A percentile compares a stretch with the other conserved stretches of the same genome.
Evolutionary conservation across 2,888 invertebrate genomes (phyloP).

Genomic region (Pyrocoelia pectoralis): DNA sequence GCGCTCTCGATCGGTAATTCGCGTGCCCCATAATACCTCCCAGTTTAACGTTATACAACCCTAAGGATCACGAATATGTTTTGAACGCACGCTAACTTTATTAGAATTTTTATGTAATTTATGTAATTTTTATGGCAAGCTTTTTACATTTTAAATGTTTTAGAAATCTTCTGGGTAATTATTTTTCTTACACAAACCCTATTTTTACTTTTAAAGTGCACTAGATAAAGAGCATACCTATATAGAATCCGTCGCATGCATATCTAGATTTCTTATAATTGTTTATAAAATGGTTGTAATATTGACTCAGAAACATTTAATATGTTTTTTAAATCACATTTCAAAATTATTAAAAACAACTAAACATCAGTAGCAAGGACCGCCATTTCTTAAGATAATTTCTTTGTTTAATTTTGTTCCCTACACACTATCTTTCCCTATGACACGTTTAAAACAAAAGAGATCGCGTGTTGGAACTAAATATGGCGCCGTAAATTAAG

Average conservation of each 20-base stretch:
- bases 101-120: constrained; percentile 38
- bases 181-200: constrained; percentile 10
- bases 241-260: too few species aligned
- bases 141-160: constrained; percentile 25
- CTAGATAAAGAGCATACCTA: not conserved
- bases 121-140: constrained; percentile 37
- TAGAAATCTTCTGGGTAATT: constrained; percentile 20
- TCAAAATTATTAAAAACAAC: too few species aligned
- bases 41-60: constrained; percentile 61
- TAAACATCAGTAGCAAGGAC: too few species aligned
- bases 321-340: too few species aligned
- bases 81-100: constrained; percentile 55
- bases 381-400: too few species aligned
- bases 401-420: constrained; percentile 29
- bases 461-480: constrained; percentile 61
- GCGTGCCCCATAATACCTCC: constrained; percentile 59
- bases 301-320: too few species aligned
- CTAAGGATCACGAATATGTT: constrained; percentile 57
- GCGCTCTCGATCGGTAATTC: constrained; percentile 61
- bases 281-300: too few species aligned
- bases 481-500: constrained; percentile 61
- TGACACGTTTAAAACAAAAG: constrained; percentile 61
- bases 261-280: too few species aligned
- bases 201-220: not conserved
- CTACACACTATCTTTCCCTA: constrained; percentile 56